Evolutionary conservation across 1,140 invertebrate genomes (phyloP).

Genomic region (Arion vulgaris): DNA sequence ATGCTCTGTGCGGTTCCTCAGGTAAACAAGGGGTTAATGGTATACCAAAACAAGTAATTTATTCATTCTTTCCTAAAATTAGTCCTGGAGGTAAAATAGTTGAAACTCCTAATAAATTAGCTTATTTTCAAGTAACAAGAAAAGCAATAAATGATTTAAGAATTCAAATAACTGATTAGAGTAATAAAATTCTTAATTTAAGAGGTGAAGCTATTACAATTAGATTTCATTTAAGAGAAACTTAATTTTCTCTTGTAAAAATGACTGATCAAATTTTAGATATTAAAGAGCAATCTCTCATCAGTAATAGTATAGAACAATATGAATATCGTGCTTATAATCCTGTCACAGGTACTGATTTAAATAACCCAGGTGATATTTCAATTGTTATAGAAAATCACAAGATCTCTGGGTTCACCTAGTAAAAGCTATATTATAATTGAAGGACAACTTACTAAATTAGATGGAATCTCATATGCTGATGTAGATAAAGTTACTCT

Average conservation of each 20-base stretch:
- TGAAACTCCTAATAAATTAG: too few species aligned
- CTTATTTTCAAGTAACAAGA: background rate
- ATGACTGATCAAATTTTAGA: too few species aligned
- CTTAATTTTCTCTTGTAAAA: too few species aligned
- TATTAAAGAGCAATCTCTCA: too few species aligned
- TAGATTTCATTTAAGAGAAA: background rate
- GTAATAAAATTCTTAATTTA: background rate
- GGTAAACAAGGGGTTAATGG: too few species aligned
- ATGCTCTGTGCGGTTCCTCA: too few species aligned
- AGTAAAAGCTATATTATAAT: background rate
- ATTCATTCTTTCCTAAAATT: background rate
- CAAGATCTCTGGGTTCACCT: background rate
- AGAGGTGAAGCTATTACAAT: background rate
- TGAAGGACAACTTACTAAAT: background rate
- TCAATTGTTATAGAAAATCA: background rate
- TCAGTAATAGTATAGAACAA: too few species aligned
- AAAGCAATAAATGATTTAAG: background rate
- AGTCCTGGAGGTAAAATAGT: too few species aligned
- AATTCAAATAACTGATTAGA: background rate
- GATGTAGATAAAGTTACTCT: background rate
- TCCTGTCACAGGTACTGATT: background rate
- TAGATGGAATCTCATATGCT: background rate
- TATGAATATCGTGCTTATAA: background rate
- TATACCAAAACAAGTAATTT: constrained; percentile 1
- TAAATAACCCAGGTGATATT: background rate